Evolutionary conservation across 2,113 vertebrate species (phyloP), one percentile per base, ranked within the genome.

Genomic region (Hydropotes inermis): DNA sequence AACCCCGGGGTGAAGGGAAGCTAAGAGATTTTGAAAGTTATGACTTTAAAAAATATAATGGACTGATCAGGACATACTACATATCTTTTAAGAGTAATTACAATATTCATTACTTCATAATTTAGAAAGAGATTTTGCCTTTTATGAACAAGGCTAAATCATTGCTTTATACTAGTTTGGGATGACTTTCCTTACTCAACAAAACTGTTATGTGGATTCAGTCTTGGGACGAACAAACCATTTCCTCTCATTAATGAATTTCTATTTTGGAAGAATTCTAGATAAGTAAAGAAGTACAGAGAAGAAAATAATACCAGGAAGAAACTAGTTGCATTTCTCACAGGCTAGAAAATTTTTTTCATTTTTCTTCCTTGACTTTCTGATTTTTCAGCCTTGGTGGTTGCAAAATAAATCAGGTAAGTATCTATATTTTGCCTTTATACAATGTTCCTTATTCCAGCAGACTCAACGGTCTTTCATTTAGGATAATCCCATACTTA

Each of bases 131-230:
- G 60, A 96, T 17, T 82, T 7, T 79, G 7, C 23, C 64, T 87
- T 95, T 67, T 83, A 78, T 78, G 39, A 95, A 82, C 3, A 91
- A 70, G 45, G 25, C 17, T 78, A 70, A 96, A 47, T 91, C 15
- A n/a, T 92, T 92, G 64, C 36, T 96, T 92, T 96, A 19, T 84
- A 83, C 67, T 96, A 84, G 58, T 70, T 81, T 89, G 23, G 16
- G 23, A 70, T 83, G 54, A 43, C 11, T 95, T 93, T 93, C 27
- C 47, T 79, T 88, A 84, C 55, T 91, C 1, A 93, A 33, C 21
- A 94, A 91, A 95, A 83, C 12, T 36, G 47, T 50, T 25, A 54
- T 25, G 9, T 33, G 43, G 45, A 87, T 88, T 96, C 30, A 19
- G 6, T 91, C 47, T 82, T 82, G 55, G n/a, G n/a, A 93, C 93